A percentile compares a stretch with the other conserved stretches of the same genome.
Conservation (phyloP, 2,888 invertebrate genomes). For the Carcina quercana region DNA sequence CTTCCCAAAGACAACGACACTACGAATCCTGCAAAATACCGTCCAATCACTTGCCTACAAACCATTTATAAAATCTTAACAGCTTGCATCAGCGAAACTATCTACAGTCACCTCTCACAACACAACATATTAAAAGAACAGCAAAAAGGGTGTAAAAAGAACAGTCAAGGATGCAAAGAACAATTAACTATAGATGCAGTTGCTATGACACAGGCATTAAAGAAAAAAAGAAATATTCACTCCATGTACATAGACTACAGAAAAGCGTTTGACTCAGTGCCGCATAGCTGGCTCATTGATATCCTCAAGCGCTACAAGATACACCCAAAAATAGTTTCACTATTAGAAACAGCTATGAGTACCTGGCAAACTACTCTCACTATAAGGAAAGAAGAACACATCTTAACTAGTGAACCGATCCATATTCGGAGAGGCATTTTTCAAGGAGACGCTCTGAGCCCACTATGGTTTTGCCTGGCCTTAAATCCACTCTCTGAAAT, state of each 20-base stretch:
- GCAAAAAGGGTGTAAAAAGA: slow-evolving; percentile 3
- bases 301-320: slow-evolving; percentile 13
- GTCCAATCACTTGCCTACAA: slow-evolving; percentile 20
- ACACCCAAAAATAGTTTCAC: slow-evolving; percentile 12
- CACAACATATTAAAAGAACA: slow-evolving; percentile 3
- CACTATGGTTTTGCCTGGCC: slow-evolving; percentile 3
- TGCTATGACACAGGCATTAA: slow-evolving; percentile 7
- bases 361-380: slow-evolving; percentile 11
- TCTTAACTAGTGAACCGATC: slow-evolving; percentile 8
- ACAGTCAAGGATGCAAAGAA: slow-evolving; percentile 4
- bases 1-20: slow-evolving; percentile 10
- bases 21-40: slow-evolving; percentile 13
- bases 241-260: slow-evolving; percentile 19
- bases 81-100: slow-evolving; percentile 9
- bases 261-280: slow-evolving; percentile 21
- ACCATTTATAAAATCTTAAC: slow-evolving; percentile 19
- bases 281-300: slow-evolving; percentile 18
- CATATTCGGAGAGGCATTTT: slow-evolving; percentile 16
- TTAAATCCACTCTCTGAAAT: neutral
- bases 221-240: slow-evolving; percentile 10
- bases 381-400: neutral
- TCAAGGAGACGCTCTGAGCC: slow-evolving; percentile 15
- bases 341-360: slow-evolving; percentile 5
- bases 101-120: slow-evolving; percentile 1
- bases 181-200: slow-evolving; percentile 10